phyloP scores from a whole-genome alignment of 1,140 invertebrate species.

The Chymomyza costata region DNA sequence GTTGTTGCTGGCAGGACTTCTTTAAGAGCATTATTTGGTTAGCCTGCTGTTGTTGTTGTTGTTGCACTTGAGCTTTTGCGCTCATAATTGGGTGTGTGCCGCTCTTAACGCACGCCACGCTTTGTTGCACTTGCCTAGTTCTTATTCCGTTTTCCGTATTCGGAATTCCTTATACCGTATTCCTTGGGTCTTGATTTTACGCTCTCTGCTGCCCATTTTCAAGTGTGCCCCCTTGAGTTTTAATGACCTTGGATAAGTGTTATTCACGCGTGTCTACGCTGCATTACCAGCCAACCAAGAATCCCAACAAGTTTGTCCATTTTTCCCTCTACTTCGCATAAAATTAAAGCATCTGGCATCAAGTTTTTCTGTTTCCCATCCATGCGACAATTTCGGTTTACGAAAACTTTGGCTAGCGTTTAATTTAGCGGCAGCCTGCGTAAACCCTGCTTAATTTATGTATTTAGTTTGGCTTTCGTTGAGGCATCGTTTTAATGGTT shows the following conservation, averaged over 20 bases:
- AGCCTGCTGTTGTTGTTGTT: slow-evolving; percentile 41
- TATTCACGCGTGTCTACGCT: slow-evolving; percentile 49
- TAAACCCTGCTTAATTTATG: slow-evolving; percentile 55
- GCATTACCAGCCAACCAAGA: slow-evolving; percentile 20
- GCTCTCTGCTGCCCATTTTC: slow-evolving; percentile 40
- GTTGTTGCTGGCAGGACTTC: slow-evolving; percentile 14
- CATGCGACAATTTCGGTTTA: slow-evolving; percentile 27
- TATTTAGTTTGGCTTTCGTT: slow-evolving; percentile 56
- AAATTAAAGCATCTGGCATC: slow-evolving; percentile 53
- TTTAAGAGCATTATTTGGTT: slow-evolving; percentile 50
- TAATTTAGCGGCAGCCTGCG: slow-evolving; percentile 3
- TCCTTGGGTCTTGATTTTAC: slow-evolving; percentile 36
- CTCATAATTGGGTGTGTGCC: slow-evolving; percentile 59
- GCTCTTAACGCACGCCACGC: slow-evolving; percentile 20
- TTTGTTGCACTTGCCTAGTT: slow-evolving; percentile 57
- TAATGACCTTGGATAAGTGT: slow-evolving; percentile 63
- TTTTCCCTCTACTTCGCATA: slow-evolving; percentile 23
- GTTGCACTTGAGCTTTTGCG: slow-evolving; percentile 56
- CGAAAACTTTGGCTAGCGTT: slow-evolving; percentile 41
- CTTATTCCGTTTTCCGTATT: slow-evolving; percentile 2
- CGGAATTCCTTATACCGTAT: too few relatives aligned
- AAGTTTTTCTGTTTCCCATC: slow-evolving; percentile 41
- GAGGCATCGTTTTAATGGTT: slow-evolving; percentile 49
- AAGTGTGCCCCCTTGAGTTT: slow-evolving; percentile 54
- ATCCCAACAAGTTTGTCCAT: slow-evolving; percentile 18